Percentiles rank a stretch among this genome's conserved stretches.
Conservation (phyloP, 1,140 invertebrate genomes). For the Papilio dardanus region DNA sequence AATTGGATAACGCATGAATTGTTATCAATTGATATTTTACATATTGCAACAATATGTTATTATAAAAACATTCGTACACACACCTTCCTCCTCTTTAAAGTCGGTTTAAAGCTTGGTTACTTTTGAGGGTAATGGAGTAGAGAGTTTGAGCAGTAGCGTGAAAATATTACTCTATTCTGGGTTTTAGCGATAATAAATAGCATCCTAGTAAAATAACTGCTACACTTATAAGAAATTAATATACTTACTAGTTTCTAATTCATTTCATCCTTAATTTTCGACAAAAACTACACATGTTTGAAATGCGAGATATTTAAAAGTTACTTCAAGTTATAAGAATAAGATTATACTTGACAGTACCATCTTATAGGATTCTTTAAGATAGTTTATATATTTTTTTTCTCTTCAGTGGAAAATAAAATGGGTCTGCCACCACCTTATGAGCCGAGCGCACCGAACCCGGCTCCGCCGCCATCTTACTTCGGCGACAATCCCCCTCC, state of each 20-base stretch:
- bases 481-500: constrained; percentile 67
- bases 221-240: no score
- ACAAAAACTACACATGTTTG: no score
- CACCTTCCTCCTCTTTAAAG: no score
- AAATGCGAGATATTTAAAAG: no score
- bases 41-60: neutral
- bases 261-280: no score
- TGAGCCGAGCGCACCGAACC: constrained; percentile 61
- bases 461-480: constrained; percentile 71
- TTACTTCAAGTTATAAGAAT: no score
- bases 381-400: neutral
- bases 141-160: no score
- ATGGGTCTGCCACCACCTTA: constrained; percentile 75
- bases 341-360: no score
- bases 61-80: neutral
- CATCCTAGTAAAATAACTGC: neutral
- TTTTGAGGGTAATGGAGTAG: neutral
- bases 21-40: neutral
- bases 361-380: no score
- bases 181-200: no score
- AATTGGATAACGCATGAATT: neutral
- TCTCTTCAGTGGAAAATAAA: constrained; percentile 76
- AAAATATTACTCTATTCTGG: no score
- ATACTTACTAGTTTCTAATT: no score
- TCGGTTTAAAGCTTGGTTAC: neutral